phyloP scores from a whole-genome alignment of 2,888 invertebrate genomes.

The Diploptera punctata region DNA sequence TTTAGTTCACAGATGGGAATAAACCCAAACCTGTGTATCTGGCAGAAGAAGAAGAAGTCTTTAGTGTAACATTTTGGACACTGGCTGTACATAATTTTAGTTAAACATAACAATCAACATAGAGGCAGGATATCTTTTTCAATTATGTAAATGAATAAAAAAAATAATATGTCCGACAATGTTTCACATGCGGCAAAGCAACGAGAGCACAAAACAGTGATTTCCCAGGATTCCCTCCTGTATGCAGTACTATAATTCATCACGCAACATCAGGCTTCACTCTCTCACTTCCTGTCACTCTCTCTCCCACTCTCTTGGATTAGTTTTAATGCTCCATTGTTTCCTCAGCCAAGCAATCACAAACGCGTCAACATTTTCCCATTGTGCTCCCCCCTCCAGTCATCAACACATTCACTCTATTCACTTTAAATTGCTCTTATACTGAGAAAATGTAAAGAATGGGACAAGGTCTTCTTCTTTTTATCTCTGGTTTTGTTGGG shows the following conservation, averaged over 20 bases:
- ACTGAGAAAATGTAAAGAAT: constrained; percentile 20
- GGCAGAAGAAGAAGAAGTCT: too few species aligned
- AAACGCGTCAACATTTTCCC: constrained; percentile 35
- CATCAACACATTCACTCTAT: constrained; percentile 15
- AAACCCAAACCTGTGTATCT: too few species aligned
- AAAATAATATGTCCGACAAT: background rate
- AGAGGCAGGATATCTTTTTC: too few species aligned
- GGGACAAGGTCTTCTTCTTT: constrained; percentile 11
- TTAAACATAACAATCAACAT: too few species aligned
- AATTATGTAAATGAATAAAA: background rate
- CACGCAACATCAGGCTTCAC: constrained; percentile 29
- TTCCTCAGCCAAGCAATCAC: constrained; percentile 17
- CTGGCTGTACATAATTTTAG: too few species aligned
- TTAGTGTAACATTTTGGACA: too few species aligned
- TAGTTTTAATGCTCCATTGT: constrained; percentile 37
- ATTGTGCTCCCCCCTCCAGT: constrained; percentile 15
- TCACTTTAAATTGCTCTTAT: constrained; percentile 7
- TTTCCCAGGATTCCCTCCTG: constrained; percentile 23
- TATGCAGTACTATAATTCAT: constrained; percentile 22
- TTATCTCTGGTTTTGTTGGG: constrained; percentile 4
- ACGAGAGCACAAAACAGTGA: background rate
- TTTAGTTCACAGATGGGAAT: too few species aligned
- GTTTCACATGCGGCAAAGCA: background rate
- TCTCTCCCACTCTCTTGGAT: background rate
- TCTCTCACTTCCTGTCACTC: constrained; percentile 23